A percentile compares a stretch with the other conserved stretches of the same genome.
Conservation (phyloP, 2,797 vertebrate genomes). For the Gorsachius magnificus region DNA sequence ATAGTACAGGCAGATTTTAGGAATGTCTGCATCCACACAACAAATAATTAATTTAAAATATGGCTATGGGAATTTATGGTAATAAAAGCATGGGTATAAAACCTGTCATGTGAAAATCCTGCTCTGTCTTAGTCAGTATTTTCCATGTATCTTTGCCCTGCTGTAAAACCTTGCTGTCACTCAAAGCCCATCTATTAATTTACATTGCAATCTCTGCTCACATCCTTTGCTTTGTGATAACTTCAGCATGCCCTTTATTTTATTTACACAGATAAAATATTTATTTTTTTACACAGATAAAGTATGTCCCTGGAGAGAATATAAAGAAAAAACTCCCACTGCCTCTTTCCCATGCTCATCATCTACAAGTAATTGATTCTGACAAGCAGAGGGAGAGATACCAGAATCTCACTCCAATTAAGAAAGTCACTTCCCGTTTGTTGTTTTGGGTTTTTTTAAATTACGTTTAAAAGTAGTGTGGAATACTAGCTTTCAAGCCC, state of each 20-base stretch:
- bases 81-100: constrained; percentile 6
- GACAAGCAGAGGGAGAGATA: constrained; percentile 10
- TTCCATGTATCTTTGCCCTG: neutral
- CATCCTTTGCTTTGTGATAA: neutral
- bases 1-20: neutral
- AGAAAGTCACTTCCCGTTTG: neutral
- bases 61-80: neutral
- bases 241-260: neutral
- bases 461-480: neutral
- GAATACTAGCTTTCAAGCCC: neutral
- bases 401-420: neutral
- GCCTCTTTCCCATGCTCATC: constrained; percentile 38
- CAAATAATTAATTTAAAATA: constrained; percentile 19
- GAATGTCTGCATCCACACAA: neutral
- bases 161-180: neutral
- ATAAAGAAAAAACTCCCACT: constrained; percentile 30
- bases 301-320: neutral
- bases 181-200: neutral
- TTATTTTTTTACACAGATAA: neutral
- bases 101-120: constrained; percentile 6
- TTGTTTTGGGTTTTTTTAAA: neutral
- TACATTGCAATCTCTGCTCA: neutral
- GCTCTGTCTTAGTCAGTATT: neutral
- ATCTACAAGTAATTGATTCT: constrained; percentile 10
- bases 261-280: neutral